Evolutionary conservation across 2,113 vertebrate genomes (phyloP), one percentile per base, ranked within the genome.

Genomic region (Centrocercus urophasianus): DNA sequence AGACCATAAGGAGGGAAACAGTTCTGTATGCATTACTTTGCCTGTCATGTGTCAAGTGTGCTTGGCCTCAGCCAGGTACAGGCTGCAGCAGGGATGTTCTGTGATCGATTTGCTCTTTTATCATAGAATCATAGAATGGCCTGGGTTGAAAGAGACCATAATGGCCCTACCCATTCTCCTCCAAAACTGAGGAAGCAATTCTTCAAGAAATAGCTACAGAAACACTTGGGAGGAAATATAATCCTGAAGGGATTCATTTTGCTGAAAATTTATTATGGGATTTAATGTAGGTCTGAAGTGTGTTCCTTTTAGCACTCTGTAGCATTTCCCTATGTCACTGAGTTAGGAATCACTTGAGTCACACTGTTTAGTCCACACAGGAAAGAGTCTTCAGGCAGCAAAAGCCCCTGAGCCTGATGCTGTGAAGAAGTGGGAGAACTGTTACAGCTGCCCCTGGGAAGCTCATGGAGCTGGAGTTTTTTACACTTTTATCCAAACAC

Each of bases 41-140:
- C 6, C 20, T 13, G 36, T 22, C 43, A 16, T 5, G 3, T 4
- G 4, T 11, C 32, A 13, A 10, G 21, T 38, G 28, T 3, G 1
- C 12, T 1, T 38, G 54, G 43, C 59, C 42, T 83, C 45, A 52
- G 36, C 6, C 15, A 36, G 17, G 8, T 56, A 69, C 54, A 45
- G 30, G 34, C 13, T 30, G 21, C 27, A 50, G 24, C 7, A 36
- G n/a, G 11, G 12, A 5, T 17, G 9, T 52, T 73, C 34, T 19
- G 21, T 34, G 19, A 61, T 24, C 36, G 42, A 18, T 22, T 25
- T 67, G 72, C 65, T 9, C 25, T 8, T 61, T 59, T 42, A 28
- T 48, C 21, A 12, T 48, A 48, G 47, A 48, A 48, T 48, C 47
- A 6, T 48, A 22, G 47, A 48, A 48, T 24, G 47, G 47, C 47